Percentiles rank a stretch among this genome's conserved stretches.
phyloP scores from a whole-genome alignment of 1,140 invertebrate species.

The Phenacoccus solenopsis region DNA sequence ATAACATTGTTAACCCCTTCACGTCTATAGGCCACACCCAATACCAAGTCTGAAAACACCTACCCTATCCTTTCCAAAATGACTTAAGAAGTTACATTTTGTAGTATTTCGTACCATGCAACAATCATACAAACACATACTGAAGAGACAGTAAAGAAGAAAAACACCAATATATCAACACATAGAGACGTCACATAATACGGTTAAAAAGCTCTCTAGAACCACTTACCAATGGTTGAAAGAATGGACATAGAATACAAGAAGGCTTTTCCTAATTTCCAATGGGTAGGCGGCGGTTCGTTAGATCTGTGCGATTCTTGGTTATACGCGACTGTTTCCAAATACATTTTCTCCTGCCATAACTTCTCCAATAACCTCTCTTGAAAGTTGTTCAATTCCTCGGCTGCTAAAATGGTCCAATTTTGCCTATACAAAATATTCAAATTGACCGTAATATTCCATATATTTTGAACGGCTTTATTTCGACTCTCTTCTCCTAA shows the following conservation, averaged over 20 bases:
- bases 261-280: conserved; percentile 87
- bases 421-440: conserved; percentile 91
- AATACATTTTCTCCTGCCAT: conserved; percentile 48
- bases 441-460: conserved; percentile 85
- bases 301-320: conserved; percentile 27
- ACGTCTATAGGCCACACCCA: no score
- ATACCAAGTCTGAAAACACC: no score
- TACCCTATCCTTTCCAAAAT: no score
- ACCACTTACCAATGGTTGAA: conserved; percentile 83
- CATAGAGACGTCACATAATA: no score
- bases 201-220: no score
- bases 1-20: no score
- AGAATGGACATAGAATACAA: conserved; percentile 91
- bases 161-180: no score
- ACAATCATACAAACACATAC: no score
- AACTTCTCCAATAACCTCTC: conserved; percentile 66
- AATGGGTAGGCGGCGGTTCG: conserved; percentile 37
- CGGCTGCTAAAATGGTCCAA: conserved; percentile 74
- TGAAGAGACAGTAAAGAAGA: no score
- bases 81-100: no score
- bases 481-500: conserved; percentile 48
- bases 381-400: conserved; percentile 81
- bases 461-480: conserved; percentile 74
- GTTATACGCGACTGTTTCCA: conserved; percentile 26
- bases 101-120: no score